Conservation (phyloP, 2,113 vertebrate species). For the Stegastes partitus region DNA sequence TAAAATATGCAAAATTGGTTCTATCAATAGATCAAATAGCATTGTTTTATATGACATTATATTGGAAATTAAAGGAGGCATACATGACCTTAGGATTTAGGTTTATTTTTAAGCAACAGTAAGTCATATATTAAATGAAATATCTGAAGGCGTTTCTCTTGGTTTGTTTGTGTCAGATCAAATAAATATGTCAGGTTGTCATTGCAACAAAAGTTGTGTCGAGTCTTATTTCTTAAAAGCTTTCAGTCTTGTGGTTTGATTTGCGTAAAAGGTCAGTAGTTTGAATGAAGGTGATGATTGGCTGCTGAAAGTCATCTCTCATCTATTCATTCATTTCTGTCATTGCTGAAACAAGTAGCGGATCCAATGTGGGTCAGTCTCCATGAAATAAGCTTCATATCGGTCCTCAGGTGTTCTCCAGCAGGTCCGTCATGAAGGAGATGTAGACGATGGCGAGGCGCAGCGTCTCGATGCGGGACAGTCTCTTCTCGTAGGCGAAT, state of each 20-base stretch:
- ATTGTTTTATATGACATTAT: neutral
- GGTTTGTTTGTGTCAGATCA: neutral
- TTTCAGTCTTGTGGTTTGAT: too few species aligned
- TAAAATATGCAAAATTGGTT: too few species aligned
- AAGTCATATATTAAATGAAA: constrained; percentile 27
- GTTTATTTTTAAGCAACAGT: constrained; percentile 26
- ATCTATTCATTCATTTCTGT: neutral
- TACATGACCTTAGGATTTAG: neutral
- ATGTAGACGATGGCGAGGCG: constrained; percentile 97
- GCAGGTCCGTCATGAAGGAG: constrained; percentile 96
- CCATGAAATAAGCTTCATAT: neutral
- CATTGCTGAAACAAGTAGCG: neutral
- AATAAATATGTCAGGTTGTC: neutral
- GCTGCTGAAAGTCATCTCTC: neutral
- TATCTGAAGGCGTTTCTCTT: neutral
- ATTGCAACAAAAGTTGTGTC: neutral
- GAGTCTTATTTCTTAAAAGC: too few species aligned
- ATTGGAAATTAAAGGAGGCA: constrained; percentile 4
- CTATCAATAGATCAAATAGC: too few species aligned
- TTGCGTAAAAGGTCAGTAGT: too few species aligned
- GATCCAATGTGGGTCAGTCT: neutral
- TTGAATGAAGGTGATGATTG: neutral
- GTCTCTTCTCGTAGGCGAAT: constrained; percentile 96
- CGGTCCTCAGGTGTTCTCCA: constrained; percentile 80
- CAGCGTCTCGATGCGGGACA: constrained; percentile 96